Base-by-base conservation (phyloP, 2,113 vertebrate genomes). In the Cepphus grylle region DNA sequence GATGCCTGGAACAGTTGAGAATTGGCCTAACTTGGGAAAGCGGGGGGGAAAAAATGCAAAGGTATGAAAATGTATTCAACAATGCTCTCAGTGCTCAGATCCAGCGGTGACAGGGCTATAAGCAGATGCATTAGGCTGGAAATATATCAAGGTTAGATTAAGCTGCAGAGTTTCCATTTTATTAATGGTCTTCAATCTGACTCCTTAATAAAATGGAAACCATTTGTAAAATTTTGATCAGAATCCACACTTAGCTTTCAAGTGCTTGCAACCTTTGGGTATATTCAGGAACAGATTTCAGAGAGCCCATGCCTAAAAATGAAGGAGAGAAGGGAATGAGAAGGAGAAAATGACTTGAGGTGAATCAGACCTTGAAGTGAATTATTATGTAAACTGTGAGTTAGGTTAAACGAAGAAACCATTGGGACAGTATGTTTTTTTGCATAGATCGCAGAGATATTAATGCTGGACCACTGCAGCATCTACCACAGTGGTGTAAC, bases 111-210 rank as follows among this genome's bases (percentile, higher is more conserved):
- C 95, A 96, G 93, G 90, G 88, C 96, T 96, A 94, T 96, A 96
- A 96, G 94, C 92, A 96, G 93, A 97, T 91, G 88, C 90, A 96
- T 97, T 96, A 94, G 81, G 84, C 83, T 95, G 94, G 81, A 96
- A 94, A 96, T 96, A 94, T 42, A 96, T 95, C 96, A 96, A 96
- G 93, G 95, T 94, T 95, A 96, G 91, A 96, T 96, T 96, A 97
- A 95, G 92, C 91, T 93, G 86, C 95, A 96, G 91, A 95, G 92
- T 96, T 97, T 95, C 91, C 96, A 95, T 96, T 97, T 97, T 94
- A 96, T 94, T 96, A 96, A 97, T 96, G 91, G 96, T 92, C 83
- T 94, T 94, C 94, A 95, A 89, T 95, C 82, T 88, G 92, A 97
- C 87, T 97, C 92, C 90, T 96, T 97, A 96, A 96, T 96, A 94